Conservation (phyloP, 2,113 vertebrate species). For the Addax nasomaculatus region DNA sequence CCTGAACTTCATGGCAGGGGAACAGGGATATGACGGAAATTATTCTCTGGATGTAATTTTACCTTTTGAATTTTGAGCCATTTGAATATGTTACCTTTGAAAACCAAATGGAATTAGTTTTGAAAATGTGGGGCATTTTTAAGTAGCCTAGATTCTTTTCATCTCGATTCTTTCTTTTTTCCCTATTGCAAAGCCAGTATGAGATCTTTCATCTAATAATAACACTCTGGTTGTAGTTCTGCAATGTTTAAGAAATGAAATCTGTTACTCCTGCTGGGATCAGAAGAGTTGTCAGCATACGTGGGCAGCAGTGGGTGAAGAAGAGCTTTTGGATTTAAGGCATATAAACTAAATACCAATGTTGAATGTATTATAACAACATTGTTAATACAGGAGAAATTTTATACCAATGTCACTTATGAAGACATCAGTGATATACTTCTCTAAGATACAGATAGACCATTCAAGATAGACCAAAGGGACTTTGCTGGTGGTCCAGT, state of each 20-base stretch:
- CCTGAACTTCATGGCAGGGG: background rate
- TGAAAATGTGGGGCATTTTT: slow-evolving; percentile 53
- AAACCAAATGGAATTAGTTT: slow-evolving; percentile 50
- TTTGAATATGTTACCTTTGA: slow-evolving; percentile 47
- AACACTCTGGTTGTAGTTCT: slow-evolving; percentile 67
- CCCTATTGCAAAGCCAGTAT: slow-evolving; percentile 59
- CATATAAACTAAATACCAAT: slow-evolving; percentile 60
- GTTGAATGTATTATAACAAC: slow-evolving; percentile 54
- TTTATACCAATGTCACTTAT: slow-evolving; percentile 18
- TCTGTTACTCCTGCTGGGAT: slow-evolving; percentile 74
- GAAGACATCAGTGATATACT: background rate
- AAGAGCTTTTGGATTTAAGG: slow-evolving; percentile 62
- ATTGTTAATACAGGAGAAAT: slow-evolving; percentile 43
- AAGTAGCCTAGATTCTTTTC: slow-evolving; percentile 63
- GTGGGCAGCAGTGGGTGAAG: slow-evolving; percentile 71
- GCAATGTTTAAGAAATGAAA: slow-evolving; percentile 68
- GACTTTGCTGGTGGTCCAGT: background rate
- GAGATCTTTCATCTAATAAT: slow-evolving; percentile 67
- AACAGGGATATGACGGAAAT: background rate
- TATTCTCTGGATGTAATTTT: background rate
- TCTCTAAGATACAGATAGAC: background rate
- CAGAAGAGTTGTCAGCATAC: slow-evolving; percentile 69
- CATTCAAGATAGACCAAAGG: background rate
- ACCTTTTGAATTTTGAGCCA: slow-evolving; percentile 31
- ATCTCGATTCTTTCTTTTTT: slow-evolving; percentile 52